A percentile compares a stretch with the other conserved stretches of the same genome.
phyloP scores from a whole-genome alignment of 2,888 invertebrate genomes.

The Sphecodes monilicornis region DNA sequence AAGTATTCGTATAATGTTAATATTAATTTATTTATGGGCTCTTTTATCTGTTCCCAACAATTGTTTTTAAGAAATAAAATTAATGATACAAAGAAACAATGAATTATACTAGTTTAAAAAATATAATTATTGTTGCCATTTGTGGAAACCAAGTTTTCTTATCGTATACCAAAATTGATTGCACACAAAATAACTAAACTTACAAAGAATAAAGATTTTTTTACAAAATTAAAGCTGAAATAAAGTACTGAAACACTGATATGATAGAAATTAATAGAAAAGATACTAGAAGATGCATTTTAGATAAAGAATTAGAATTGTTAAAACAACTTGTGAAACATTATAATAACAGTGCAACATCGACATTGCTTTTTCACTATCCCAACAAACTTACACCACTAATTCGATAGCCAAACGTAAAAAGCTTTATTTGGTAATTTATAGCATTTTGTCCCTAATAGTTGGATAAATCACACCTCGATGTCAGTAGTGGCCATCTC shows the following conservation, averaged over 20 bases:
- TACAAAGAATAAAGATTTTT: background rate
- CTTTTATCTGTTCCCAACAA: too few relatives aligned
- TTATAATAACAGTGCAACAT: background rate
- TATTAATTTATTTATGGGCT: too few relatives aligned
- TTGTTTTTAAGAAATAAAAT: too few relatives aligned
- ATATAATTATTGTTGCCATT: background rate
- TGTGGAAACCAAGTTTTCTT: too few relatives aligned
- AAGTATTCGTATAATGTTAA: background rate
- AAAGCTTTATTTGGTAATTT: constrained; percentile 5
- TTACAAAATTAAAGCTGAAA: background rate
- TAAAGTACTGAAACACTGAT: background rate
- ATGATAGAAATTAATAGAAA: background rate
- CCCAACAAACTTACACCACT: background rate
- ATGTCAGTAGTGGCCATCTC: constrained; percentile 7
- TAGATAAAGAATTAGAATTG: too few relatives aligned
- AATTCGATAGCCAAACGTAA: background rate
- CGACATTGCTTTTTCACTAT: constrained; percentile 13
- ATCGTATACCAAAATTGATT: background rate
- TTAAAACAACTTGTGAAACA: background rate
- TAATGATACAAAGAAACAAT: too few relatives aligned
- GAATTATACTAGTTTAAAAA: too few relatives aligned
- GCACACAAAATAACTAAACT: background rate
- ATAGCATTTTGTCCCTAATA: constrained; percentile 13
- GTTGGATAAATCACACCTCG: constrained; percentile 38
- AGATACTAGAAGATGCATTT: background rate